Percentiles rank a stretch among this genome's conserved stretches.
phyloP scores from a whole-genome alignment of 2,113 vertebrate genomes.

The Geococcyx californianus region DNA sequence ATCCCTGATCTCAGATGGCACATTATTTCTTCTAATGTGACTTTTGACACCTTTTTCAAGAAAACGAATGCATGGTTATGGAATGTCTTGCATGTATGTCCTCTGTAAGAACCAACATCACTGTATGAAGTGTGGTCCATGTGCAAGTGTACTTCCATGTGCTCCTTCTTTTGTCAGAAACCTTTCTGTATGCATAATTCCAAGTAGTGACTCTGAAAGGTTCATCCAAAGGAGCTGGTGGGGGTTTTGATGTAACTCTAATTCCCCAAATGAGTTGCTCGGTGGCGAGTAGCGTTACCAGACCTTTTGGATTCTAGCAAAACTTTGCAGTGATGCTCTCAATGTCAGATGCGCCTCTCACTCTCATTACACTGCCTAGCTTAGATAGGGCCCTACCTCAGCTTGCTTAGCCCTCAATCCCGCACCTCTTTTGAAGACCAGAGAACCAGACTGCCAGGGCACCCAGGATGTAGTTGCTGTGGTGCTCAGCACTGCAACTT shows the following conservation, averaged over 20 bases:
- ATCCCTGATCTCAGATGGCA: not conserved
- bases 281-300: not conserved
- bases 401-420: not conserved
- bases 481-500: not conserved
- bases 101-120: not conserved
- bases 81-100: not conserved
- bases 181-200: not conserved
- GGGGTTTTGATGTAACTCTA: not conserved
- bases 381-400: not conserved
- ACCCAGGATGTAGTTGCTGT: not conserved
- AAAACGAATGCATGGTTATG: not conserved
- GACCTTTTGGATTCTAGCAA: not conserved
- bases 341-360: not conserved
- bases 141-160: not conserved
- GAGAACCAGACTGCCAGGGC: not conserved
- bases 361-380: not conserved
- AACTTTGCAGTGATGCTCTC: not conserved
- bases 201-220: not conserved
- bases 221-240: not conserved
- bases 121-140: not conserved
- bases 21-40: not conserved
- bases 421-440: not conserved
- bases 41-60: not conserved
- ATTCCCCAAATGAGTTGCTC: not conserved
- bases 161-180: not conserved